Percentiles rank a stretch among this genome's conserved stretches.
phyloP scores from a whole-genome alignment of 2,888 invertebrate genomes.

The Pocota personata region DNA sequence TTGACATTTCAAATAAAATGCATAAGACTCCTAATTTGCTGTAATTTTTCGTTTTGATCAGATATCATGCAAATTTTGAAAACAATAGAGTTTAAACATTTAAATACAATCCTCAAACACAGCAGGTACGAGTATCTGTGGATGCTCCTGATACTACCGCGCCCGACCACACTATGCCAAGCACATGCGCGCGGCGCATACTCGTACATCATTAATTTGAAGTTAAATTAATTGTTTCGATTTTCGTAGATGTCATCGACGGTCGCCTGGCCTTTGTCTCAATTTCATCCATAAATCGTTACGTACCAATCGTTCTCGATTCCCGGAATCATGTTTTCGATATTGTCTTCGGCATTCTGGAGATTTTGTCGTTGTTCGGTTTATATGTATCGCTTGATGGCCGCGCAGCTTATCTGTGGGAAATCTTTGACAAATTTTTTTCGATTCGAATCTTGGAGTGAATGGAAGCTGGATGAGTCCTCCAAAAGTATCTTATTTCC shows the following conservation, averaged over 20 bases:
- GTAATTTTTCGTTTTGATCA: too few species aligned
- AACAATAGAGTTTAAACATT: constrained; percentile 19
- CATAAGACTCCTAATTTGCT: not conserved
- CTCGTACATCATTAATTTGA: constrained; percentile 68
- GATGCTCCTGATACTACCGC: constrained; percentile 10
- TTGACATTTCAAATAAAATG: too few species aligned
- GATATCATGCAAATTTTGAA: constrained; percentile 10
- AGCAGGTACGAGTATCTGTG: constrained; percentile 38
- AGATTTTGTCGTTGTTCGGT: constrained; percentile 41
- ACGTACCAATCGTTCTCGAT: constrained; percentile 59
- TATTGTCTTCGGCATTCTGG: constrained; percentile 55
- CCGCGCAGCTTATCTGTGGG: constrained; percentile 64
- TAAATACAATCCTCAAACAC: constrained; percentile 26
- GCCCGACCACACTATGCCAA: not conserved
- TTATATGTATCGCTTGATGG: constrained; percentile 33
- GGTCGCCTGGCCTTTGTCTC: constrained; percentile 69
- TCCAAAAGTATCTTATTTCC: constrained; percentile 65
- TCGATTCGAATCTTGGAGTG: constrained; percentile 65
- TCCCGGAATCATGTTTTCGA: constrained; percentile 71
- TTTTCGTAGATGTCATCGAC: constrained; percentile 70
- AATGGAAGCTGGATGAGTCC: constrained; percentile 58
- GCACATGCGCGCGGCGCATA: constrained; percentile 38
- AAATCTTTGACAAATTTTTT: constrained; percentile 74
- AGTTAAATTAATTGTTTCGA: constrained; percentile 72
- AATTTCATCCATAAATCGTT: constrained; percentile 73